A percentile compares a stretch with the other conserved stretches of the same genome.
These are phyloP conservation scores for Cyprinus carpio DNA, from an alignment of 2,113 vertebrate genomes.

Conservation along the genomic window DNA sequence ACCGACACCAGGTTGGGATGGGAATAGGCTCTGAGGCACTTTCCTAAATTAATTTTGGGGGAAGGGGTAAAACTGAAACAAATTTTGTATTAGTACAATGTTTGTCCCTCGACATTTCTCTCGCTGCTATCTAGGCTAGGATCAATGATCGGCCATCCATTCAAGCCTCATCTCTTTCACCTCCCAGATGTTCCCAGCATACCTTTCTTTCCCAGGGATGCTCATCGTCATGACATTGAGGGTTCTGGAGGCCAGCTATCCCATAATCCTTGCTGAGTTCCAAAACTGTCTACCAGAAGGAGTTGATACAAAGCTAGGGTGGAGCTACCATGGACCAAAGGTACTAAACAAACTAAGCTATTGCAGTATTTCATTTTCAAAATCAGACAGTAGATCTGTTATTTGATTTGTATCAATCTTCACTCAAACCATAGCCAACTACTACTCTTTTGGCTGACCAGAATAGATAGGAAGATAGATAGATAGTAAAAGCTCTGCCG, in stretches of 20 bases:
- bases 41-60: too few species aligned
- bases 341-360: conserved; percentile 48
- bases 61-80: too few species aligned
- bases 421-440: background rate
- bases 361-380: background rate
- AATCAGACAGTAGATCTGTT: background rate
- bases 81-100: too few species aligned
- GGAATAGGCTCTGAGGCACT: background rate
- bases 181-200: conserved; percentile 85
- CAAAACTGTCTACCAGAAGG: conserved; percentile 77
- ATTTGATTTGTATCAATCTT: background rate
- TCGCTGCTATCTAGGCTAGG: conserved; percentile 61
- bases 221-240: conserved; percentile 87
- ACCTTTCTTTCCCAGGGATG: conserved; percentile 85
- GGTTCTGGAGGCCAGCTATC: conserved; percentile 82
- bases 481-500: background rate
- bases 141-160: conserved; percentile 75
- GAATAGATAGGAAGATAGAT: background rate
- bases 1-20: conserved; percentile 73
- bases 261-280: conserved; percentile 81
- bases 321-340: conserved; percentile 78
- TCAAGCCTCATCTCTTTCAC: conserved; percentile 84
- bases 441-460: background rate
- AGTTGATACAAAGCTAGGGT: conserved; percentile 75
- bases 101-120: background rate